phyloP scores from a whole-genome alignment of 2,797 vertebrate genomes.

The Propithecus deckenii region DNA sequence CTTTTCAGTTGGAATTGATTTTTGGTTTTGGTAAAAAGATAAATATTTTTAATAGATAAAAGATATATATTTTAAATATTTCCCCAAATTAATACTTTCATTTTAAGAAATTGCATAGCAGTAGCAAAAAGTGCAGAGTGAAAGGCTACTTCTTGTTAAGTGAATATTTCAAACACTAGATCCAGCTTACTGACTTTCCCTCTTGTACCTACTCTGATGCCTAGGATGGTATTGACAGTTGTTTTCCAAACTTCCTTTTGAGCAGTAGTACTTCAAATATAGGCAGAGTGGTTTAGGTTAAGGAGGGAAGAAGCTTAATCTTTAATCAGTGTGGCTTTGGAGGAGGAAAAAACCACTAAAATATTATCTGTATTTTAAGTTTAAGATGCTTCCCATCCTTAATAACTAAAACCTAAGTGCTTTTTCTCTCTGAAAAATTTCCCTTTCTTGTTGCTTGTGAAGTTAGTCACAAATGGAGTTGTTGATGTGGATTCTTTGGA shows the following conservation, averaged over 20 bases:
- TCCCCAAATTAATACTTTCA: slow-evolving; percentile 76
- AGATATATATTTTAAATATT: slow-evolving; percentile 86
- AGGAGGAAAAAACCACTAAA: slow-evolving; percentile 27
- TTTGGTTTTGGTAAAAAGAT: slow-evolving; percentile 67
- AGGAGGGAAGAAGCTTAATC: not conserved
- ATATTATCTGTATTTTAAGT: slow-evolving; percentile 61
- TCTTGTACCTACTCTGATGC: not conserved
- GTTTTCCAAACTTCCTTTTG: not conserved
- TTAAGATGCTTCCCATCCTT: slow-evolving; percentile 44
- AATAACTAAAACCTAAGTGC: slow-evolving; percentile 37
- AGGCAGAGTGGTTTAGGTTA: not conserved
- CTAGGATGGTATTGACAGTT: not conserved
- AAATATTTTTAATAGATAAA: slow-evolving; percentile 85
- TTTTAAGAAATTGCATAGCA: slow-evolving; percentile 76
- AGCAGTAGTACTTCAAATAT: not conserved
- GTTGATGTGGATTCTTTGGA: not conserved
- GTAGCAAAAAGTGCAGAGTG: slow-evolving; percentile 65
- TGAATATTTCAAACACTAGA: not conserved
- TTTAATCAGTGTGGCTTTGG: slow-evolving; percentile 9
- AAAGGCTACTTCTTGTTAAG: slow-evolving; percentile 54
- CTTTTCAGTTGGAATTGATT: slow-evolving; percentile 77
- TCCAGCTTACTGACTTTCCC: not conserved
- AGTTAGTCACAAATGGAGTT: slow-evolving; percentile 6
- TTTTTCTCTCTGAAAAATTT: slow-evolving; percentile 39
- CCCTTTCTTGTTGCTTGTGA: slow-evolving; percentile 16